These are phyloP conservation scores for Tineola bisselliella DNA, from an alignment of 2,888 invertebrate genomes.

Conservation along the genomic window DNA sequence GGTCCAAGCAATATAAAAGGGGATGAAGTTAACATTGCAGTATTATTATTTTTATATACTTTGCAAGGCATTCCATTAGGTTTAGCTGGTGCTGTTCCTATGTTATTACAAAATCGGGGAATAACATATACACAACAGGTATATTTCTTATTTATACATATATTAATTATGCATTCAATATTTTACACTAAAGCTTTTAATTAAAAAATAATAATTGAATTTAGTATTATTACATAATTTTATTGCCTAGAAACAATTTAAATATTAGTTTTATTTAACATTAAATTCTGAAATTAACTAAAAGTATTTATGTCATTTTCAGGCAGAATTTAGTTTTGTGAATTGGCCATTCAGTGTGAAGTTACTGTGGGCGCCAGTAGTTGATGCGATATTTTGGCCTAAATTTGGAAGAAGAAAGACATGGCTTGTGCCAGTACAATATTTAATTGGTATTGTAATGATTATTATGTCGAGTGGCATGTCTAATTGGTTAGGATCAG, in stretches of 20 bases:
- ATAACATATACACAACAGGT: constrained; percentile 94
- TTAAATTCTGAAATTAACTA: neutral
- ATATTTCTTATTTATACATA: constrained; percentile 16
- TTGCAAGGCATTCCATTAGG: constrained; percentile 97
- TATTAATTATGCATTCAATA: neutral
- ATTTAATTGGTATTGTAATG: constrained; percentile 91
- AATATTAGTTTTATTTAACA: neutral
- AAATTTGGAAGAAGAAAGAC: constrained; percentile 93
- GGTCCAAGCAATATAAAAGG: constrained; percentile 70
- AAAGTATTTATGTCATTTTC: constrained; percentile 31
- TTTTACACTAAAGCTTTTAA: neutral
- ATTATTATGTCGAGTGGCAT: constrained; percentile 81
- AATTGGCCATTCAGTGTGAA: constrained; percentile 94
- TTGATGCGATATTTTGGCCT: constrained; percentile 88
- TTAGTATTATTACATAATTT: neutral
- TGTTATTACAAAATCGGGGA: constrained; percentile 91
- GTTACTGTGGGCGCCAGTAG: constrained; percentile 97
- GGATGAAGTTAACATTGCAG: constrained; percentile 82
- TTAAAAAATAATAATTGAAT: neutral
- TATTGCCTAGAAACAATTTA: neutral
- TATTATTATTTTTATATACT: constrained; percentile 92
- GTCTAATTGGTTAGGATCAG: constrained; percentile 79
- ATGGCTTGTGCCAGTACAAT: constrained; percentile 94
- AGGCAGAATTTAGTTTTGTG: constrained; percentile 93
- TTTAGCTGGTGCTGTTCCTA: constrained; percentile 91